Base-by-base conservation (phyloP, 2,888 invertebrate species). In the Nomada flava region DNA sequence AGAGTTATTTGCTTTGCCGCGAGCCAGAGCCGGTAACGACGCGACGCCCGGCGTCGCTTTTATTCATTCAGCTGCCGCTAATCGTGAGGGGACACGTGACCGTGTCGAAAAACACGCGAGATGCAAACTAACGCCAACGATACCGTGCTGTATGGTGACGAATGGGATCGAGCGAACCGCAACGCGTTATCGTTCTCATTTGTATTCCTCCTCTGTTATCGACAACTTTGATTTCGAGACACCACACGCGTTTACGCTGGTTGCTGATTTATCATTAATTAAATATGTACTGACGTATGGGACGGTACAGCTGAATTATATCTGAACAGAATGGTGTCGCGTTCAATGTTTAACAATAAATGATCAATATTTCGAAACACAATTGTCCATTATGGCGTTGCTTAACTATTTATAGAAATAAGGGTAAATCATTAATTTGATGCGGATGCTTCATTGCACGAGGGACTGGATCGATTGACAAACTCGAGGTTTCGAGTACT, bases 81-180 rank as follows among this genome's bases (percentile, higher is more conserved):
- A 86, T 88, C 82, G 82, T 53, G 36, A 9, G 18, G 20, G 59
- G 63, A 79, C 82, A 86, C 76, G 79, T 84, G 76, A 88, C 63
- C 69, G 71, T 84, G 74, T 84, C 76, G 74, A 88, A 65, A 82
- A 70, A 78, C 85, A 87, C 72, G 74, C 83, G 67, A 83, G 57
- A 70, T 60, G 50, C 29, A 52, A 52, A 50, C 23, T 50, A 57
- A 62, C 23, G 50, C 57, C 44, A 79, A 57, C 64, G 59, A 59
- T 77, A 53, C 18, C 47, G 47, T 26, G 53, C 59, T 13, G 36
- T 26, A 7, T 7, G 26, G 15, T 59, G 52, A 47, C 23, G 57
- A 52, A 64, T 11, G 53, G 13, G n/a, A n/a, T 26, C n/a, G 50
- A 29, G 3, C n/a, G 53, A 23, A 47, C n/a, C 29, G 55, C n/a